phyloP scores from a whole-genome alignment of 2,888 invertebrate species.

The Tenthredo scrophulariae region DNA sequence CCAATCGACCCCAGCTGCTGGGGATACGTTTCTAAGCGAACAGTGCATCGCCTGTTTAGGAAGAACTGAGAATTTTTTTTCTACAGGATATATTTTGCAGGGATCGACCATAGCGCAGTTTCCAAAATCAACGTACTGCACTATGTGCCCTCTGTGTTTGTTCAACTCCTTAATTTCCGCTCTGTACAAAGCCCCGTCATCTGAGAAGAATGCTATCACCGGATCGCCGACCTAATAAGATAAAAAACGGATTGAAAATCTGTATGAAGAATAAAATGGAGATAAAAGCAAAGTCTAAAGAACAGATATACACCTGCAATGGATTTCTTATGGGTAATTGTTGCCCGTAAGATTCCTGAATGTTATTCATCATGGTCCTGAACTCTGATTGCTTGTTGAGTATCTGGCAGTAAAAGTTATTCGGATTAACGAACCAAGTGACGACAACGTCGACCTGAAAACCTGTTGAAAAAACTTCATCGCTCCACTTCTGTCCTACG shows the following conservation, averaged over 20 bases:
- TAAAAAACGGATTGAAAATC: not conserved
- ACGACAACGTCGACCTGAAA: conserved; percentile 82
- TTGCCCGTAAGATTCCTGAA: conserved; percentile 84
- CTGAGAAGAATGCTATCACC: conserved; percentile 85
- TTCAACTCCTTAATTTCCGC: conserved; percentile 83
- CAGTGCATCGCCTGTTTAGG: conserved; percentile 88
- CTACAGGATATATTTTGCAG: conserved; percentile 85
- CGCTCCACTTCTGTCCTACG: conserved; percentile 79
- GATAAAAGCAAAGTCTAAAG: not conserved
- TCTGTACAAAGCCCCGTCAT: conserved; percentile 86
- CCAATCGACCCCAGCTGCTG: conserved; percentile 81
- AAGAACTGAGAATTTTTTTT: conserved; percentile 83
- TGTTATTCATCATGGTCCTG: conserved; percentile 85
- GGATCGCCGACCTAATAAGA: conserved; percentile 82
- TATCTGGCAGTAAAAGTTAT: conserved; percentile 85
- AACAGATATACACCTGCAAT: conserved; percentile 64
- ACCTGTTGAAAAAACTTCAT: conserved; percentile 79
- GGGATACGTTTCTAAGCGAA: conserved; percentile 82
- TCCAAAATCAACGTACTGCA: conserved; percentile 89
- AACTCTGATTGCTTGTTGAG: conserved; percentile 80
- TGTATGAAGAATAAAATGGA: not conserved
- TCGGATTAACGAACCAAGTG: conserved; percentile 88
- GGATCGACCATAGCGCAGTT: conserved; percentile 84
- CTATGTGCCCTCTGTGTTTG: conserved; percentile 82
- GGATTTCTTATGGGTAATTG: conserved; percentile 65